Conservation (phyloP, 2,797 vertebrate genomes). For the Xenops minutus region DNA sequence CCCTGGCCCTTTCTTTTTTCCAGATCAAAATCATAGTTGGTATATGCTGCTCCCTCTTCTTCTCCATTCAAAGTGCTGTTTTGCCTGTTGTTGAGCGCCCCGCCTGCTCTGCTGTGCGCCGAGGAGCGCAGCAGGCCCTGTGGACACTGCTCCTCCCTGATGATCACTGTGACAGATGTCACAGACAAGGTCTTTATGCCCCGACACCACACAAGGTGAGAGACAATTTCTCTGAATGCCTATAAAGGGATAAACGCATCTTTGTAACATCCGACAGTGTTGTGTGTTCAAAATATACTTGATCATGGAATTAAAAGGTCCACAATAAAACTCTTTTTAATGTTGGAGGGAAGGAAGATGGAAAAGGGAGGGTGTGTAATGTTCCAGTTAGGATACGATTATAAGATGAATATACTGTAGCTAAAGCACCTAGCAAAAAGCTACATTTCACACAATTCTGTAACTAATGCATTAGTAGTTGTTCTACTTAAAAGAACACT, state of each 20-base stretch:
- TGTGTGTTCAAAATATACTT: not conserved
- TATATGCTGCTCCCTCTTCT: not conserved
- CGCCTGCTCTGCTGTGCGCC: fast-evolving
- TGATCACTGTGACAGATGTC: not conserved
- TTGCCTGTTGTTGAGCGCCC: not conserved
- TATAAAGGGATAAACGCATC: not conserved
- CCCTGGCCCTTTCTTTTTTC: not conserved
- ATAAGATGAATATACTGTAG: not conserved
- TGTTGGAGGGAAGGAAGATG: not conserved
- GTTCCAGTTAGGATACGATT: not conserved
- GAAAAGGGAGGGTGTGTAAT: not conserved
- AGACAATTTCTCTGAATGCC: not conserved
- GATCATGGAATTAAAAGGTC: not conserved
- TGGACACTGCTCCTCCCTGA: not conserved
- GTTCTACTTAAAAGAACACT: slow-evolving; percentile 37
- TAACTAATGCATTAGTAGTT: slow-evolving; percentile 40
- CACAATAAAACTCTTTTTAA: not conserved
- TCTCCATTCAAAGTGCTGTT: not conserved
- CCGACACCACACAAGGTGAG: fast-evolving
- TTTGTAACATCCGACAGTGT: not conserved
- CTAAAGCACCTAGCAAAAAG: slow-evolving; percentile 21
- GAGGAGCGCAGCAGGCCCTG: fast-evolving
- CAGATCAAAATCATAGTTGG: not conserved
- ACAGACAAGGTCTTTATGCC: not conserved
- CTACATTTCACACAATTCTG: slow-evolving; percentile 24